A percentile compares a stretch with the other conserved stretches of the same genome.
These are phyloP conservation scores for Chironomus tepperi DNA, from an alignment of 1,140 invertebrate genomes.

Conservation along the genomic window DNA sequence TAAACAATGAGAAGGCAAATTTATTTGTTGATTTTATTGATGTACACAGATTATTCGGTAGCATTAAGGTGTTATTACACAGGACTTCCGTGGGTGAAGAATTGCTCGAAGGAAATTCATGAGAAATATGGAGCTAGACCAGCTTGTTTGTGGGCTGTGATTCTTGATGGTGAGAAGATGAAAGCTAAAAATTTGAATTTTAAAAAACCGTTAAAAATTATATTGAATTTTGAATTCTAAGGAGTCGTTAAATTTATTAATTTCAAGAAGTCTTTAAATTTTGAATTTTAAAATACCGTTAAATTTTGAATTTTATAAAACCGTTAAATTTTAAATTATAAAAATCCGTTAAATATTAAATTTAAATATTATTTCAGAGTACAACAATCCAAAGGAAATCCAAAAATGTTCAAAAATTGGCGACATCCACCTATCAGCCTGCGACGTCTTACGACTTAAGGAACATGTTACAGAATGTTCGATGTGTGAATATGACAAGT, in stretches of 20 bases:
- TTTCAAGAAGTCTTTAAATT: no score
- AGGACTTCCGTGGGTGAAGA: not conserved
- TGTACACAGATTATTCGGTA: not conserved
- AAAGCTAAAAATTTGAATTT: not conserved
- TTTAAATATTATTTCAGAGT: not conserved
- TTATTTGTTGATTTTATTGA: not conserved
- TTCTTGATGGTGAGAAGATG: not conserved
- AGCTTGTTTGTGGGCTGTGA: not conserved
- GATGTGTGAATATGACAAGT: not conserved
- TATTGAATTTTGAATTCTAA: no score
- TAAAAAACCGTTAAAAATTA: not conserved
- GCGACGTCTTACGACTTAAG: not conserved
- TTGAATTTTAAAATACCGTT: no score
- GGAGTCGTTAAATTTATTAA: no score
- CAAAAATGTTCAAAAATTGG: not conserved
- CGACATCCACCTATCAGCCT: not conserved
- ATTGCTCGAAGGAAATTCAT: not conserved
- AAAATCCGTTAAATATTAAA: not conserved
- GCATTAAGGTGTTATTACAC: not conserved
- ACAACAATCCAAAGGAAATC: not conserved
- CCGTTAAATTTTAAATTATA: not conserved
- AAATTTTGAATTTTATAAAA: no score
- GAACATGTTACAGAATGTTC: not conserved
- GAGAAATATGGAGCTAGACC: not conserved
- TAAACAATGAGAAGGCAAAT: not conserved